Evolutionary conservation across 1,140 invertebrate species (phyloP), one percentile per base, ranked within the genome.

Genomic region (Drosophila bipectinata): DNA sequence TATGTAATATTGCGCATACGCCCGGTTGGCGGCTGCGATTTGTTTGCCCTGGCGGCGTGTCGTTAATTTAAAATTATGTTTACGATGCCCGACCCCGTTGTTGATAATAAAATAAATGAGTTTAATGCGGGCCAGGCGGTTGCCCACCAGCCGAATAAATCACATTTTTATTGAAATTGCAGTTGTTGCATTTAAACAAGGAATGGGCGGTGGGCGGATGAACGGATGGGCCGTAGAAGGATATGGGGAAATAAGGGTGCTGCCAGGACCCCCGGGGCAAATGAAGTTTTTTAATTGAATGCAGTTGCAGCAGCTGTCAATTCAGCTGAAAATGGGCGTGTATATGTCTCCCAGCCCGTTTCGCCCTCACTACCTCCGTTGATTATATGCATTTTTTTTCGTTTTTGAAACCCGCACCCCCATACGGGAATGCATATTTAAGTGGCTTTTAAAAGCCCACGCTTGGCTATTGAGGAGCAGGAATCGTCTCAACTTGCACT

Each of bases 361-460:
- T 4, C 21, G 12, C 10, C 34, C 34, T 37, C 10, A 4, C 3
- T 26, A 3, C 18, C 5, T 9, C 21, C 9, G 0, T 47, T 34
- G 7, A 15, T 12, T 52, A 10, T 47, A 10, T 47, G 4, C 8
- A 21, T 9, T 47, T 47, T 47, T 47, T 47, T 18, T 47, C 9
- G 18, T 21, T 47, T 30, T 41, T 52, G 48, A 52, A 14, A 18
- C 41, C 41, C 14, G 41, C 41, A 44, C 41, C 41, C 34, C 15
- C 59, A 49, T 55, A 55, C 51, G 24, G 76, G 28, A 77, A 81
- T 80, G 68, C 78, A 81, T 81, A 81, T 77, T 81, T 77, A 75
- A 81, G 73, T 77, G 79, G 61, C 72, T 81, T 80, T 80, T 80
- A 80, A 80, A 77, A 77, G 78, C 78, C 72, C 61, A 60, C 59